These are phyloP conservation scores for Zootermopsis nevadensis DNA, from an alignment of 2,888 invertebrate species.

Conservation along the genomic window DNA sequence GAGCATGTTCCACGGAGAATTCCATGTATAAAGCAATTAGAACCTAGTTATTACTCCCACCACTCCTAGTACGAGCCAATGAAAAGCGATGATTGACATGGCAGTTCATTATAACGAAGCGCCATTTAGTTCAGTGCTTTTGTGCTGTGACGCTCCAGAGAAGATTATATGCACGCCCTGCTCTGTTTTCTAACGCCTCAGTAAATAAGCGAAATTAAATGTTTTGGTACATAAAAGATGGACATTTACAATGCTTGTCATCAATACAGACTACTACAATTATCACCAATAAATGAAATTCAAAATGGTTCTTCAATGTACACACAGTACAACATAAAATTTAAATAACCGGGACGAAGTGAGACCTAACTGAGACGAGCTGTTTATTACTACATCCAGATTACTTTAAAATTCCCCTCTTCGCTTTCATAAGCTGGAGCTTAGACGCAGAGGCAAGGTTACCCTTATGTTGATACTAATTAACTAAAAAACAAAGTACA, in stretches of 20 bases:
- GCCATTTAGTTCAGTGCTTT: neutral
- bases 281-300: neutral
- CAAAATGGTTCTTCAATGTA: too few relatives aligned
- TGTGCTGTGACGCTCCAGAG: neutral
- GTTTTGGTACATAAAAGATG: constrained; percentile 1
- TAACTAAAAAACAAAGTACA: too few relatives aligned
- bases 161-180: neutral
- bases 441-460: too few relatives aligned
- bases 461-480: too few relatives aligned
- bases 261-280: neutral
- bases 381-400: too few relatives aligned
- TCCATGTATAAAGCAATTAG: neutral
- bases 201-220: neutral
- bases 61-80: neutral
- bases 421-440: too few relatives aligned
- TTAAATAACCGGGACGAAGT: too few relatives aligned
- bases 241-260: neutral
- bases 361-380: too few relatives aligned
- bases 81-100: constrained; percentile 10
- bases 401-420: too few relatives aligned
- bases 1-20: neutral
- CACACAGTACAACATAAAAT: too few relatives aligned
- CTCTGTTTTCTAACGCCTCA: neutral
- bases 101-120: constrained; percentile 1
- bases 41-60: neutral